phyloP scores from a whole-genome alignment of 2,797 vertebrate genomes.

The Simalia tracyae region DNA sequence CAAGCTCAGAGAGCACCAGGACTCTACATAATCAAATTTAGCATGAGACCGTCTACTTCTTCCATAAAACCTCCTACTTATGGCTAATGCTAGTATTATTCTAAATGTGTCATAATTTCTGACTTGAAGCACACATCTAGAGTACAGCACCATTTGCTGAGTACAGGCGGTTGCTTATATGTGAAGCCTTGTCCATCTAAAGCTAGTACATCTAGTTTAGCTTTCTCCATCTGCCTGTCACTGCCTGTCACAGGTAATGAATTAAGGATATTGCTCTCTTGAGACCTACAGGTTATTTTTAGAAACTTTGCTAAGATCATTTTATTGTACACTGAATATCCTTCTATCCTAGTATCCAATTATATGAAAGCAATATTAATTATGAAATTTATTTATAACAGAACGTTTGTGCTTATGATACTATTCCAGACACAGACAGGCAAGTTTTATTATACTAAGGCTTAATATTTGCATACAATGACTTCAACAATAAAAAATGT shows the following conservation, averaged over 20 bases:
- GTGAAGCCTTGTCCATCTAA: too few species aligned
- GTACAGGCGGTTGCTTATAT: too few species aligned
- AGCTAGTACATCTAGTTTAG: too few species aligned
- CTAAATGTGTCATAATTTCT: too few species aligned
- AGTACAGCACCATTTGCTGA: too few species aligned
- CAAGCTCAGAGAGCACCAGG: too few species aligned
- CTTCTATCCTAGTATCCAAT: slow-evolving; percentile 4
- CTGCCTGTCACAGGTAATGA: slow-evolving; percentile 10
- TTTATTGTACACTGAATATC: neutral
- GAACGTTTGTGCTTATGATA: neutral
- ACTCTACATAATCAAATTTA: too few species aligned
- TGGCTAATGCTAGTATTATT: too few species aligned
- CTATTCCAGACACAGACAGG: neutral
- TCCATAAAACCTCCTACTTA: too few species aligned
- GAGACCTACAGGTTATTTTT: slow-evolving; percentile 21
- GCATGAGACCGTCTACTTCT: too few species aligned
- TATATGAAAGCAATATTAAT: slow-evolving; percentile 16
- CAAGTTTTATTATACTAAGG: neutral
- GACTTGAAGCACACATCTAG: too few species aligned
- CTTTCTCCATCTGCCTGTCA: neutral
- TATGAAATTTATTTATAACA: slow-evolving; percentile 4
- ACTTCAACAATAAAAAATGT: neutral
- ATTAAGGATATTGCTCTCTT: slow-evolving; percentile 11
- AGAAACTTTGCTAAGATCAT: slow-evolving; percentile 14
- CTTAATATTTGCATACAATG: neutral